A percentile compares a stretch with the other conserved stretches of the same genome.
Evolutionary conservation across 2,797 vertebrate species (phyloP).

Genomic region (Hafferia zeledoni): DNA sequence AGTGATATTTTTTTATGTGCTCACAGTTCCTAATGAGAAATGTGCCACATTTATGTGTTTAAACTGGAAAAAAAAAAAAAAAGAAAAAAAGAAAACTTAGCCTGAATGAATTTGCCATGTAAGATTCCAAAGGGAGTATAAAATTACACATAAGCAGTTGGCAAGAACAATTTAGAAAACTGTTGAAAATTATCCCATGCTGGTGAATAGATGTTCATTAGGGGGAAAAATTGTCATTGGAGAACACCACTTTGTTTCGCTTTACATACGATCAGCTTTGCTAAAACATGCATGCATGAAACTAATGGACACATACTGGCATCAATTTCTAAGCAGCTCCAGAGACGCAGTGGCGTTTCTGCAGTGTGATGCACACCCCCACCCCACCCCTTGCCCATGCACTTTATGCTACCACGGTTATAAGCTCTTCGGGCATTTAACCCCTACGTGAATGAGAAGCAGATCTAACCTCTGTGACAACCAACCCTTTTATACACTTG

Average conservation of each 20-base stretch:
- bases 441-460: background rate
- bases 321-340: background rate
- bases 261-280: slow-evolving; percentile 45
- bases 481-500: background rate
- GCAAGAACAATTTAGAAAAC: slow-evolving; percentile 60
- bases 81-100: background rate
- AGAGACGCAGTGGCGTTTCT: background rate
- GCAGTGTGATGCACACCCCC: background rate
- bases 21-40: slow-evolving; percentile 58
- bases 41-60: slow-evolving; percentile 30
- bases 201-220: slow-evolving; percentile 67
- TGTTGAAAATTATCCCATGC: slow-evolving; percentile 56
- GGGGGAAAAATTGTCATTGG: background rate
- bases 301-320: background rate
- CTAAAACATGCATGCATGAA: slow-evolving; percentile 30
- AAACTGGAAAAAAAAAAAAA: background rate
- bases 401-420: background rate
- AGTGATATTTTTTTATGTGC: background rate
- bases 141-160: slow-evolving; percentile 66
- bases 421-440: background rate
- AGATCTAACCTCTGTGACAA: background rate
- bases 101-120: slow-evolving; percentile 28
- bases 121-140: slow-evolving; percentile 60
- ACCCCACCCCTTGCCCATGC: background rate
- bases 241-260: slow-evolving; percentile 30